Percentiles rank a stretch among this genome's conserved stretches.
Conservation (phyloP, 2,797 vertebrate genomes). For the Dryobates pubescens region DNA sequence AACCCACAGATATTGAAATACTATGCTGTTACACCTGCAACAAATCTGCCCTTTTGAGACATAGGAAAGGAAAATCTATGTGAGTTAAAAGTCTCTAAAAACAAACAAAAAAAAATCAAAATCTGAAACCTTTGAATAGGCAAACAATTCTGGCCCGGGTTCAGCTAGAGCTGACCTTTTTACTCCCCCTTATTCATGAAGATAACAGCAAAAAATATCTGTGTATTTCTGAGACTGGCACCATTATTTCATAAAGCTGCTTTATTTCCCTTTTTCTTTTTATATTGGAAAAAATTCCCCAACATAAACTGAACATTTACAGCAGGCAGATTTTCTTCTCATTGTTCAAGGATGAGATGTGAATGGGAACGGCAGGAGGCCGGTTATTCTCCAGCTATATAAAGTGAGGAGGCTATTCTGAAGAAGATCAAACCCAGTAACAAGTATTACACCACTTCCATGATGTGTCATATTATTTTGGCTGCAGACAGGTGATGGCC, state of each 20-base stretch:
- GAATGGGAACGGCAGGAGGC: slow-evolving; percentile 59
- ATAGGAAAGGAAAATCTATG: not conserved
- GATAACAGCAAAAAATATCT: slow-evolving; percentile 60
- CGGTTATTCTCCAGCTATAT: slow-evolving; percentile 57
- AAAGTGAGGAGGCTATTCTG: slow-evolving; percentile 66
- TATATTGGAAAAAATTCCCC: slow-evolving; percentile 45
- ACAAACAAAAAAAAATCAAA: not conserved
- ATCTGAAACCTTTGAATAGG: not conserved
- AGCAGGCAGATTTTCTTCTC: slow-evolving; percentile 62
- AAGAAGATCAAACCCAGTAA: slow-evolving; percentile 68
- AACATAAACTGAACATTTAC: slow-evolving; percentile 67
- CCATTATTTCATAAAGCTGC: slow-evolving; percentile 65
- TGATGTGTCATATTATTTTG: slow-evolving; percentile 17
- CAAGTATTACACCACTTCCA: slow-evolving; percentile 51
- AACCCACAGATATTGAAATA: not conserved
- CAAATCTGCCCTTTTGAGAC: not conserved
- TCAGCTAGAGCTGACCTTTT: slow-evolving; percentile 41
- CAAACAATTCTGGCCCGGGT: not conserved
- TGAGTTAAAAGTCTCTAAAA: not conserved
- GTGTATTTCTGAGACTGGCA: slow-evolving; percentile 51
- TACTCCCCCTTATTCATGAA: slow-evolving; percentile 49
- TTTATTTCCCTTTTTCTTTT: slow-evolving; percentile 49
- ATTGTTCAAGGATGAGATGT: slow-evolving; percentile 72
- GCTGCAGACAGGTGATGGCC: slow-evolving; percentile 26
- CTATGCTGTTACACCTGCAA: not conserved